Base-by-base conservation (phyloP, 2,113 vertebrate species). In the Rhynchomys soricoides region DNA sequence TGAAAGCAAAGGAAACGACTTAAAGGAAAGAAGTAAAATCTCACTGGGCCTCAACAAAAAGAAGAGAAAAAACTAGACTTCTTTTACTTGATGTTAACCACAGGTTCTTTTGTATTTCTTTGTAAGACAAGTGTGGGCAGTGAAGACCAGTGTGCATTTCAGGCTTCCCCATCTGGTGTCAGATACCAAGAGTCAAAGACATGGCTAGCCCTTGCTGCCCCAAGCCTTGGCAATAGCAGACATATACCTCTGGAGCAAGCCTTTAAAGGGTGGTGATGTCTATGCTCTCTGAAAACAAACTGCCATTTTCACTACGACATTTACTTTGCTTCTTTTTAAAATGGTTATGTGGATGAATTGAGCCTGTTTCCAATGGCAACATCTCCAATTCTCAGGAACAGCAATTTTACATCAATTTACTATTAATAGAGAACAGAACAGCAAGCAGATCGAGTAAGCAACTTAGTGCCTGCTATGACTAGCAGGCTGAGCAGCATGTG, bases 331-430 rank as follows among this genome's bases (percentile, higher is more conserved):
- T 97, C 17, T 73, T 73, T 98, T 92, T 62, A 55, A 55, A 55
- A 96, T 97, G 97, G 97, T 97, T 97, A 97, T 97, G 96, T 97
- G 96, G 91, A 87, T 97, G 98, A 98, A 98, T 98, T 98, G 98
- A 98, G 97, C 96, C 98, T 98, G 98, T 98, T 98, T 98, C 98
- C 98, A 68, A 98, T 98, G 97, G 98, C 96, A 98, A 99, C 98
- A 64, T 92, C 95, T 96, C 97, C 97, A 96, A 95, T 98, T 98
- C 97, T 97, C 98, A 93, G 83, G 98, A 98, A 97, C 96, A 96
- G 97, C 97, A 93, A 96, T 96, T 98, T 97, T 85, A 7, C 98
- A 98, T 97, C 98, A 97, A 97, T 98, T 98, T 98, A 94, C 97
- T 96, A 98, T 97, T 98, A 98, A 98, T 90, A 97, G 97, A 71